A percentile compares a stretch with the other conserved stretches of the same genome.
These are phyloP conservation scores for Agriopis aurantiaria DNA, from an alignment of 2,888 invertebrate genomes.

Conservation along the genomic window DNA sequence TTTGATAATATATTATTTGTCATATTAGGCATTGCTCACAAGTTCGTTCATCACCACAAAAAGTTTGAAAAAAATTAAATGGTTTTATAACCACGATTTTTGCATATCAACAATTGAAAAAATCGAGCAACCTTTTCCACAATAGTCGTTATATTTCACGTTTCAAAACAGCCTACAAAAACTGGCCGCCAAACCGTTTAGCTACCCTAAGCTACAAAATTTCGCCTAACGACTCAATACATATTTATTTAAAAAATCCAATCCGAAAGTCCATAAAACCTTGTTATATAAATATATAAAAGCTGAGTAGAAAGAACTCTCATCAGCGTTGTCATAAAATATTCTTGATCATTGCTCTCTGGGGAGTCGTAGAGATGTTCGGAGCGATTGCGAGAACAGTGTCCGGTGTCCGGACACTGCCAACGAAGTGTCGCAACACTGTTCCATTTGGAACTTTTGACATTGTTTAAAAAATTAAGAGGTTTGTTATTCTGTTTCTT, in stretches of 20 bases:
- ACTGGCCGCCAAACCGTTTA: not conserved
- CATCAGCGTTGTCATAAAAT: constrained; percentile 41
- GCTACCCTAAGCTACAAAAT: constrained; percentile 2
- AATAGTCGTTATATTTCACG: not conserved
- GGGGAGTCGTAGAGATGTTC: constrained; percentile 11
- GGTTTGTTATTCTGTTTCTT: not conserved
- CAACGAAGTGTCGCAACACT: not conserved
- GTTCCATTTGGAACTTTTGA: not conserved
- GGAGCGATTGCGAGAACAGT: constrained; percentile 21
- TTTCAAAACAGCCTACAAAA: not conserved
- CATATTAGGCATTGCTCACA: too few relatives aligned
- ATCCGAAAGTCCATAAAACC: constrained; percentile 27
- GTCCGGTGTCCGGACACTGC: constrained; percentile 1
- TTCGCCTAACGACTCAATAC: constrained; percentile 18
- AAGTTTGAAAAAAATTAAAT: too few relatives aligned
- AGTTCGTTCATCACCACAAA: too few relatives aligned
- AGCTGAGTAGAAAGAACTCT: constrained; percentile 26
- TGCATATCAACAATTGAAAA: too few relatives aligned
- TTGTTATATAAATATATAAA: constrained; percentile 16
- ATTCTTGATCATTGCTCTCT: constrained; percentile 26
- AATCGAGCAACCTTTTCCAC: too few relatives aligned
- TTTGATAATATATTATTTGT: too few relatives aligned
- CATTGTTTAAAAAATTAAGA: not conserved
- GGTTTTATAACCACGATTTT: too few relatives aligned
- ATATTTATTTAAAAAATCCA: constrained; percentile 28